Conservation (phyloP, 2,888 invertebrate species). For the Xanthostigma xanthostigma region DNA sequence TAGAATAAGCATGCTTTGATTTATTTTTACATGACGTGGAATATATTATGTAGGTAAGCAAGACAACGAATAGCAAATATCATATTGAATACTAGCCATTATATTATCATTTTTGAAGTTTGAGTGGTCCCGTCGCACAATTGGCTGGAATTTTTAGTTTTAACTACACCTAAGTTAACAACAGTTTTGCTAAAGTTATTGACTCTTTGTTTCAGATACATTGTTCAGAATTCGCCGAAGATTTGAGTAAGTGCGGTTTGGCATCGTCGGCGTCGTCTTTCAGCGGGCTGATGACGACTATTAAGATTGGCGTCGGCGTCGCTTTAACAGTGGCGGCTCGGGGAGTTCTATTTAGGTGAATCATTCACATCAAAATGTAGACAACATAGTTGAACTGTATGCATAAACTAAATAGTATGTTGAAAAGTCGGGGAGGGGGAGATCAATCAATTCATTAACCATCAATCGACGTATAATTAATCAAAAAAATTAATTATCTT, state of each 20-base stretch:
- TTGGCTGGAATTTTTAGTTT: not conserved
- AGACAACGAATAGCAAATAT: no score
- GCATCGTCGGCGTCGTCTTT: slow-evolving; percentile 5
- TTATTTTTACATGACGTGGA: no score
- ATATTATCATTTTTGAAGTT: no score
- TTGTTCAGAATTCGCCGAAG: slow-evolving; percentile 20
- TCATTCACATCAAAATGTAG: not conserved
- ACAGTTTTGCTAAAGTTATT: not conserved
- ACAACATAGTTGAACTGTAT: not conserved
- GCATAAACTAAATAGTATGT: no score
- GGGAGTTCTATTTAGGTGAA: slow-evolving; percentile 1
- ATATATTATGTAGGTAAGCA: no score
- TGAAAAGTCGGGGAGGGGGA: no score
- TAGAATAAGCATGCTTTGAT: no score
- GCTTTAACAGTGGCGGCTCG: slow-evolving; percentile 2
- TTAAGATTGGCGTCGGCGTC: slow-evolving; percentile 7
- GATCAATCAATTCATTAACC: no score
- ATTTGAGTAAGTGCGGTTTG: slow-evolving; percentile 21
- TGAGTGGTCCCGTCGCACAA: no score
- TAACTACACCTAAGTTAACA: not conserved
- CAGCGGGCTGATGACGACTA: slow-evolving; percentile 4
- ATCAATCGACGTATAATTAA: no score
- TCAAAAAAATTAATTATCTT: no score
- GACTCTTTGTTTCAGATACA: slow-evolving; percentile 21
- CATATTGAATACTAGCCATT: no score